Evolutionary conservation across 2,797 vertebrate genomes (phyloP), one percentile per base, ranked within the genome.

Genomic region (Coreius guichenoti): DNA sequence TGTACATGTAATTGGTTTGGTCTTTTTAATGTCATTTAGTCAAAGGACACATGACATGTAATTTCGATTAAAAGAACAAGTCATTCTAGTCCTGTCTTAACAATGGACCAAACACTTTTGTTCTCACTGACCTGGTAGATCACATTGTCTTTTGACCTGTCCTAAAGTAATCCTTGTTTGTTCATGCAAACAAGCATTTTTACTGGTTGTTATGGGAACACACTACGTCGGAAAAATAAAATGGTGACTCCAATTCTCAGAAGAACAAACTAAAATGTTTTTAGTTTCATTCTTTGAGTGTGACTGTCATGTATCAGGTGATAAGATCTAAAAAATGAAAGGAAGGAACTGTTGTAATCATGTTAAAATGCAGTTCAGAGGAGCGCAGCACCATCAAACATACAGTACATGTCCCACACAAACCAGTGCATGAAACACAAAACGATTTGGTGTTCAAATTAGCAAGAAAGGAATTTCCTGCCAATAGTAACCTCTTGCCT

Each of bases 241-340:
- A n/a, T 19, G 14, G 43, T n/a, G 26, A 49, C 43, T 75, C 8
- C 17, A 29, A 2, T 47, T 36, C 43, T 51, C 5, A 26, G 56
- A n/a, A 73, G 16, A 29, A 31, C 31, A 58, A 67, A 75, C 31
- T 49, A 8, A 83, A 51, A 67, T 36, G 3, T 47, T 75, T 43
- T 49, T 19, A 51, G 29, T 67, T 36, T 39, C 9, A 61, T n/a
- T 82, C 1, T 45, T 65, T 33, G 21, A 65, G 21, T 31, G 8
- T 16, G 29, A 63, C 73, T 65, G 58, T 29, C 73, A 43, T 76
- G 47, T 67, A 11, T 65, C 23, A 9, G 45, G 11, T 54, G 72
- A 83, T 76, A 67, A 67, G 58, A 83, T 65, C 77, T 65, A 33
- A 58, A 43, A 51, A 83, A 83, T 51, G 29, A 61, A 39, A 67